Evolutionary conservation across 2,797 vertebrate genomes (phyloP).

Genomic region (Alectoris magna): DNA sequence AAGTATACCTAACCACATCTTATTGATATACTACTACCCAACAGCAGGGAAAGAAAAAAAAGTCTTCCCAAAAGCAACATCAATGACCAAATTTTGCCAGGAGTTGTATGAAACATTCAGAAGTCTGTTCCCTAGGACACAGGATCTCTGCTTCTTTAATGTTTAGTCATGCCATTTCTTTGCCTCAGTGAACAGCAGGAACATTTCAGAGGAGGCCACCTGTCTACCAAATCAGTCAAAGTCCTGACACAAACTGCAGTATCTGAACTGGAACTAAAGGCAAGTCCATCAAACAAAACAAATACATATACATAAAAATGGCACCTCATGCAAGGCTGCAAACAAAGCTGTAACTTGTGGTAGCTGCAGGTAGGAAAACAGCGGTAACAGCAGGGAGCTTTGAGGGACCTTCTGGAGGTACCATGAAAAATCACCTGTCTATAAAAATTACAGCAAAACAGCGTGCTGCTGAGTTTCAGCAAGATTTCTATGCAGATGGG

Average conservation of each 20-base stretch:
- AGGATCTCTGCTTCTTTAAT: not conserved
- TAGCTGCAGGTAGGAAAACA: conserved; percentile 58
- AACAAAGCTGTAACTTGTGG: conserved; percentile 2
- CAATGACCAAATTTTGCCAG: not conserved
- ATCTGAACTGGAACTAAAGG: not conserved
- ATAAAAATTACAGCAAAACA: conserved; percentile 77
- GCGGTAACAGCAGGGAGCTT: conserved; percentile 23
- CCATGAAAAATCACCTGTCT: conserved; percentile 80
- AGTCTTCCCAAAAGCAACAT: not conserved
- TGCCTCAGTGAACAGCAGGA: not conserved
- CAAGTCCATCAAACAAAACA: conserved; percentile 28
- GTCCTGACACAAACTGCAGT: not conserved
- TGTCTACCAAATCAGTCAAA: not conserved
- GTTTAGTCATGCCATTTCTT: not conserved
- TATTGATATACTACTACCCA: not conserved
- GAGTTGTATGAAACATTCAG: not conserved
- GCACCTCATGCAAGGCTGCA: not conserved
- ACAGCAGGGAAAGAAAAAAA: not conserved
- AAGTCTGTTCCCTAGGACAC: not conserved
- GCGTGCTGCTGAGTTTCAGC: conserved; percentile 69
- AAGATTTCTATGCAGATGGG: conserved; percentile 74
- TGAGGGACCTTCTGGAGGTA: conserved; percentile 36
- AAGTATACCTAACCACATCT: conserved; percentile 22
- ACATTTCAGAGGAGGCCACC: not conserved
- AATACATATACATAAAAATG: conserved; percentile 9